Evolutionary conservation across 2,797 vertebrate genomes (phyloP).

Genomic region (Gadopsis bispinosus): DNA sequence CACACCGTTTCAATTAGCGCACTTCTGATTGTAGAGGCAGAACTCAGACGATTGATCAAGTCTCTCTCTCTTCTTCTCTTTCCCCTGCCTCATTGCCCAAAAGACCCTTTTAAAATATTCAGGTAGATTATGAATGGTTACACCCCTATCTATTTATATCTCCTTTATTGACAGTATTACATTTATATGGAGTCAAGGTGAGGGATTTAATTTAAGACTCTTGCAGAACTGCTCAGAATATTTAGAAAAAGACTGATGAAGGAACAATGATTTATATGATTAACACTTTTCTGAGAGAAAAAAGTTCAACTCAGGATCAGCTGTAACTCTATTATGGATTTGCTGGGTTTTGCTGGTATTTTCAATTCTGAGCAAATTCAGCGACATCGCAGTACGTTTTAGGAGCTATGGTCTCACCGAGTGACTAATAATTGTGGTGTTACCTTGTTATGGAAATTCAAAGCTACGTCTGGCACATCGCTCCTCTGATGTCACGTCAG

Average conservation of each 20-base stretch:
- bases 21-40: conserved; percentile 82
- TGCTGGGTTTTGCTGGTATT: conserved; percentile 24
- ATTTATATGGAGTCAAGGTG: conserved; percentile 85
- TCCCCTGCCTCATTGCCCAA: conserved; percentile 77
- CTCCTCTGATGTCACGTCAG: conserved; percentile 79
- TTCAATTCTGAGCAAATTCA: conserved; percentile 25
- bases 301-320: conserved; percentile 45
- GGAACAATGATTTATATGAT: conserved; percentile 69
- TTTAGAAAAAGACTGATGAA: conserved; percentile 77
- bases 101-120: conserved; percentile 86
- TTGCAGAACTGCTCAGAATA: conserved; percentile 70
- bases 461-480: conserved; percentile 73
- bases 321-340: conserved; percentile 32
- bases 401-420: conserved; percentile 58
- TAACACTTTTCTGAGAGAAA: conserved; percentile 60
- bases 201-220: conserved; percentile 82
- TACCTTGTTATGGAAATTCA: conserved; percentile 80
- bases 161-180: conserved; percentile 84
- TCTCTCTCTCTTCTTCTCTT: conserved; percentile 66
- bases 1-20: conserved; percentile 80
- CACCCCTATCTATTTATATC: conserved; percentile 83
- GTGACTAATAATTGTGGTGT: conserved; percentile 77
- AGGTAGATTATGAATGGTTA: conserved; percentile 86
- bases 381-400: conserved; percentile 58
- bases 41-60: conserved; percentile 82